phyloP scores from a whole-genome alignment of 2,113 vertebrate genomes.

The Cephalopterus ornatus region DNA sequence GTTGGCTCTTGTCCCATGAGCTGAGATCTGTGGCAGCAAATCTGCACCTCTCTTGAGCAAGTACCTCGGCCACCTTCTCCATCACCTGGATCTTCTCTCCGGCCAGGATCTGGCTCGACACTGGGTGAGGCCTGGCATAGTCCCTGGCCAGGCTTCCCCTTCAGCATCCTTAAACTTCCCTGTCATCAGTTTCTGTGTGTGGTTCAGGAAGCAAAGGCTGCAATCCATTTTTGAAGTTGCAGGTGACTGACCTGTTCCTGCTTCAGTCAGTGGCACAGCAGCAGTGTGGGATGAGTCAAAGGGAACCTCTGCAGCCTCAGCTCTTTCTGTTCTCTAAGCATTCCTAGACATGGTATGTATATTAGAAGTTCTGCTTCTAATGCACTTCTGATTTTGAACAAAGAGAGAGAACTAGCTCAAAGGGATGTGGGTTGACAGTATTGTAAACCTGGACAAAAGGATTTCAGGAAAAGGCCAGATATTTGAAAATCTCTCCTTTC shows the following conservation, averaged over 20 bases:
- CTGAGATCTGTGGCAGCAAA: neutral
- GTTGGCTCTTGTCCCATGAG: neutral
- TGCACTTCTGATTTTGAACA: neutral
- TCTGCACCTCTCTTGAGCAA: rapidly evolving
- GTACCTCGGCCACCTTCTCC: neutral
- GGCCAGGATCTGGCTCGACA: neutral
- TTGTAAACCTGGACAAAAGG: neutral
- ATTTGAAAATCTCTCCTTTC: neutral
- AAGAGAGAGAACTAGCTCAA: neutral
- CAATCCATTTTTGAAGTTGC: neutral
- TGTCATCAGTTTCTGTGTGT: neutral
- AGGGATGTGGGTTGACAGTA: neutral
- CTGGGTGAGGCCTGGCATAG: neutral
- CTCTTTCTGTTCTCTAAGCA: neutral
- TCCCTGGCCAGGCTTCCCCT: neutral
- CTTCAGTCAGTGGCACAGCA: neutral
- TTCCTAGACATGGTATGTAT: neutral
- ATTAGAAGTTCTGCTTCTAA: neutral
- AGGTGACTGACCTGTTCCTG: neutral
- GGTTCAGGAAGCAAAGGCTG: neutral
- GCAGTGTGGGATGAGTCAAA: neutral
- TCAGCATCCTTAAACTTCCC: neutral
- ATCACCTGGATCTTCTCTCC: neutral
- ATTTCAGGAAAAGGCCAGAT: neutral
- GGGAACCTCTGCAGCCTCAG: neutral